phyloP scores from a whole-genome alignment of 2,113 vertebrate genomes.

The Fulica atra region DNA sequence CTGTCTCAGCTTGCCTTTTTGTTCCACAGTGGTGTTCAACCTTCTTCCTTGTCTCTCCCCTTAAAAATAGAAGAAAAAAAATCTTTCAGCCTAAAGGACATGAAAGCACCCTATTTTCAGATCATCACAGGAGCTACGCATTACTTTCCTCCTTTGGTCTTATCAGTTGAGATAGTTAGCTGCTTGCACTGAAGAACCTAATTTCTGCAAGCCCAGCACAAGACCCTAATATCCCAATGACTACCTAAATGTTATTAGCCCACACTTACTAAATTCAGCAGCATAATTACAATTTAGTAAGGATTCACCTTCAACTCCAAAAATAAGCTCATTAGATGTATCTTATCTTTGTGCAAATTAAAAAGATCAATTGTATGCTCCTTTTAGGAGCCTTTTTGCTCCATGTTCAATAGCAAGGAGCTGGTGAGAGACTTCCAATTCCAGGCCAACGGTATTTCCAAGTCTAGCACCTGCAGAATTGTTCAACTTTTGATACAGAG shows the following conservation, averaged over 20 bases:
- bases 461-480: background rate
- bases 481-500: background rate
- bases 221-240: background rate
- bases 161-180: background rate
- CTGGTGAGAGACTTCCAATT: background rate
- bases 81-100: background rate
- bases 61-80: background rate
- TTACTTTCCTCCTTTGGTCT: background rate
- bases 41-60: background rate
- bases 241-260: background rate
- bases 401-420: background rate
- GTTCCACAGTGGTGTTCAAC: fast-evolving
- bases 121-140: background rate
- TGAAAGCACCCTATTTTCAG: background rate
- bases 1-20: background rate
- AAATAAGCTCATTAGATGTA: background rate
- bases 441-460: background rate
- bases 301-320: background rate
- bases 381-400: background rate
- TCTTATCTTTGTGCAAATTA: background rate
- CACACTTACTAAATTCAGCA: background rate
- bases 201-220: background rate
- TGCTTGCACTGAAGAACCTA: background rate
- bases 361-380: background rate
- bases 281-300: background rate